Conservation (phyloP, 1,140 invertebrate species). For the Contarinia nasturtii region DNA sequence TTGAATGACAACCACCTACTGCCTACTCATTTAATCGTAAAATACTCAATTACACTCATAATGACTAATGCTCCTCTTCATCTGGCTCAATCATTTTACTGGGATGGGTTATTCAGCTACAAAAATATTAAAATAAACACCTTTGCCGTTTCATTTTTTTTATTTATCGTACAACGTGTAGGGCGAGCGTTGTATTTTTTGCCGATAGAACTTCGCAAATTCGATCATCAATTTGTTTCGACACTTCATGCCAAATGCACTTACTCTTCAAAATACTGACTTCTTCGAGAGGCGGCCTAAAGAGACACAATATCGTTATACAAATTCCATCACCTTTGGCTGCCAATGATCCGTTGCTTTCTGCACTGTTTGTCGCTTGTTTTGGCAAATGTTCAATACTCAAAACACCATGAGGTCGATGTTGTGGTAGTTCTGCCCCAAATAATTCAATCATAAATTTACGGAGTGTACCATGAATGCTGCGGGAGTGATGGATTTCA, state of each 20-base stretch:
- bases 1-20: no score
- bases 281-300: conserved; percentile 65
- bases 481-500: conserved; percentile 71
- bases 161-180: conserved; percentile 60
- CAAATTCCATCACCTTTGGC: conserved; percentile 53
- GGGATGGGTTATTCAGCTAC: no score
- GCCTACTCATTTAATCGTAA: no score
- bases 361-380: conserved; percentile 20
- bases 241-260: conserved; percentile 70
- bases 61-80: no score
- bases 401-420: conserved; percentile 65
- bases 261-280: conserved; percentile 63
- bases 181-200: conserved; percentile 55
- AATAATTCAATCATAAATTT: conserved; percentile 85
- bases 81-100: no score
- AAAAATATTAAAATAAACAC: no score
- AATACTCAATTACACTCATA: no score
- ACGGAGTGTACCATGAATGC: conserved; percentile 67
- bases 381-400: conserved; percentile 34
- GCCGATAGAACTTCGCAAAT: conserved; percentile 42
- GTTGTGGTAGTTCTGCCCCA: conserved; percentile 63
- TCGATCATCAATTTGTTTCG: conserved; percentile 43
- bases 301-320: conserved; percentile 67
- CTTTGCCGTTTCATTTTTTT: no score
- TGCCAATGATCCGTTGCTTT: conserved; percentile 8